These are phyloP conservation scores for Phataginus tetradactyla DNA, from an alignment of 2,797 vertebrate species.

Conservation along the genomic window DNA sequence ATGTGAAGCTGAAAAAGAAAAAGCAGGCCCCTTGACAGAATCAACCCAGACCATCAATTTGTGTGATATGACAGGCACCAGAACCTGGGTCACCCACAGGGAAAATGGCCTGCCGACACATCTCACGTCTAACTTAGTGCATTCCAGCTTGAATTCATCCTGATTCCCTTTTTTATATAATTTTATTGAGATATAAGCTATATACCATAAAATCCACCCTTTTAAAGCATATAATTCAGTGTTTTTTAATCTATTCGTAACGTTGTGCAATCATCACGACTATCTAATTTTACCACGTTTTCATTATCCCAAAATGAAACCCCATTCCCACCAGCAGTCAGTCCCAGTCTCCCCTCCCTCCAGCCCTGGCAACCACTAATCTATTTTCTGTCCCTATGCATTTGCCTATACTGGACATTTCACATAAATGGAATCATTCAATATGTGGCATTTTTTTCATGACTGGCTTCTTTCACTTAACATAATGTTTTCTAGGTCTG, in stretches of 20 bases:
- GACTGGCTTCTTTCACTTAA: too few species aligned
- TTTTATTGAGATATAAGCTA: neutral
- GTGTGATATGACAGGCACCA: neutral
- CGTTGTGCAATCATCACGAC: neutral
- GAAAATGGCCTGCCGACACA: neutral
- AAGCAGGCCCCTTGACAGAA: neutral
- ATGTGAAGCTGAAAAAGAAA: neutral
- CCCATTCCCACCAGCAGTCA: neutral
- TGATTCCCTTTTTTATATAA: neutral
- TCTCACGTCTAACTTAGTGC: neutral
- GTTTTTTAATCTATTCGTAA: neutral
- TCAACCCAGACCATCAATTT: neutral
- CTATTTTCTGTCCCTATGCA: too few species aligned
- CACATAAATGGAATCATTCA: too few species aligned
- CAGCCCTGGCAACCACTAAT: neutral
- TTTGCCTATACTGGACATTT: too few species aligned
- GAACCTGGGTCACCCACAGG: neutral
- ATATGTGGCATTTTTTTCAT: too few species aligned
- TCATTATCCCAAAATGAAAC: neutral
- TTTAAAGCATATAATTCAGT: neutral
- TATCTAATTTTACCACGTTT: neutral
- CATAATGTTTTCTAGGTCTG: too few species aligned
- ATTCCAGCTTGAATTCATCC: neutral
- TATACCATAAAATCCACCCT: neutral
- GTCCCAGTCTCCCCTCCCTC: neutral